A percentile compares a stretch with the other conserved stretches of the same genome.
Evolutionary conservation across 2,113 vertebrate species (phyloP).

Genomic region (Sinocyclocheilus maitianheensis): DNA sequence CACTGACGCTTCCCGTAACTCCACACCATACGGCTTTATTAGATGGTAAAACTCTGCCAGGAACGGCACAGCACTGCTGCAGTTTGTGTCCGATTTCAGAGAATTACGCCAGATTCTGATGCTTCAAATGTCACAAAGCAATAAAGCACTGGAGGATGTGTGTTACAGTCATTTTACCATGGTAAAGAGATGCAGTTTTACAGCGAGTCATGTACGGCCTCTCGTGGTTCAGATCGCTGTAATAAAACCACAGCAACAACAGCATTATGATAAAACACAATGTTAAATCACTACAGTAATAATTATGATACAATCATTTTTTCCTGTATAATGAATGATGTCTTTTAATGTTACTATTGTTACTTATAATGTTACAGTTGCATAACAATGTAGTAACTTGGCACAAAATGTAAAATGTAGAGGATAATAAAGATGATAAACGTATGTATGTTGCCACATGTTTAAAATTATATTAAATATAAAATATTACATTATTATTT

Average conservation of each 20-base stretch:
- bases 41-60: background rate
- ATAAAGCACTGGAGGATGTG: background rate
- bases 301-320: background rate
- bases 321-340: background rate
- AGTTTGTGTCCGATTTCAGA: background rate
- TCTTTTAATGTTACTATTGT: no score
- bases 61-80: background rate
- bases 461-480: no score
- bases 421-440: no score
- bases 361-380: no score
- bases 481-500: no score
- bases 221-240: background rate
- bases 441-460: no score
- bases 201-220: background rate
- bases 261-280: background rate
- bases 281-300: background rate
- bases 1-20: background rate
- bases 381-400: no score
- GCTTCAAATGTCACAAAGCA: background rate
- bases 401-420: no score
- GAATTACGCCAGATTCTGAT: background rate
- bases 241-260: background rate
- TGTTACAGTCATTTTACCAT: background rate
- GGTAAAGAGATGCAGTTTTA: background rate
- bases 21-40: background rate